These are phyloP conservation scores for Argentina silus DNA, from an alignment of 2,797 vertebrate genomes.

Conservation along the genomic window DNA sequence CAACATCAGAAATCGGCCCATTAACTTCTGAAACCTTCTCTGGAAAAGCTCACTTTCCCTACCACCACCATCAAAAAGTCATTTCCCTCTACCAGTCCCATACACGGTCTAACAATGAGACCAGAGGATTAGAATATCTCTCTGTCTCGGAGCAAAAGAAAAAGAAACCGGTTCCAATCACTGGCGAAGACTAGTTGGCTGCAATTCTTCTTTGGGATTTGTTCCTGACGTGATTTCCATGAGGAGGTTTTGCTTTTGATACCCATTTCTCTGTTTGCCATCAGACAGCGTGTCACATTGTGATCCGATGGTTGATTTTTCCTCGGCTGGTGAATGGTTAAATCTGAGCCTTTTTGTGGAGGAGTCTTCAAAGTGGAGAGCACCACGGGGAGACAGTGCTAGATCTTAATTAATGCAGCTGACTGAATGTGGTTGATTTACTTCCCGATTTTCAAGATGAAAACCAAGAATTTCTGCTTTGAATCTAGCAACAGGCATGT, in stretches of 20 bases:
- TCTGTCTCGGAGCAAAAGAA: slow-evolving; percentile 69
- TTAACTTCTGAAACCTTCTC: slow-evolving; percentile 77
- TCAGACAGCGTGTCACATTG: slow-evolving; percentile 78
- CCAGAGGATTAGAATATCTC: slow-evolving; percentile 75
- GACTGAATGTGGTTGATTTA: slow-evolving; percentile 67
- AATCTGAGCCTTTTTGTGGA: slow-evolving; percentile 73
- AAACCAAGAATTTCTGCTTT: slow-evolving; percentile 58
- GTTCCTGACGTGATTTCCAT: slow-evolving; percentile 73
- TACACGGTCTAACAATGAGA: slow-evolving; percentile 77
- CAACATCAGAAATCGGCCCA: slow-evolving; percentile 72
- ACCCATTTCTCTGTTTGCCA: slow-evolving; percentile 67
- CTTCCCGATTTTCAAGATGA: slow-evolving; percentile 64
- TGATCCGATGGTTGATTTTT: slow-evolving; percentile 73
- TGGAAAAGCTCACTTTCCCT: slow-evolving; percentile 73
- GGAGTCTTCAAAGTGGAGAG: slow-evolving; percentile 73
- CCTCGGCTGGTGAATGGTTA: slow-evolving; percentile 69
- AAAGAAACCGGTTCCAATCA: slow-evolving; percentile 56
- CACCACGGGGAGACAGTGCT: slow-evolving; percentile 71
- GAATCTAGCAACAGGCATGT: slow-evolving; percentile 64
- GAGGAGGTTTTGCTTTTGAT: slow-evolving; percentile 69
- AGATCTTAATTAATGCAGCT: slow-evolving; percentile 77
- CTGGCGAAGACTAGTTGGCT: slow-evolving; percentile 61
- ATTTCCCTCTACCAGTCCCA: slow-evolving; percentile 75
- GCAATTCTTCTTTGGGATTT: slow-evolving; percentile 61
- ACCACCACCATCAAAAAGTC: slow-evolving; percentile 75